Evolutionary conservation across 2,888 invertebrate species (phyloP).

Genomic region (Agrotis exclamationis): DNA sequence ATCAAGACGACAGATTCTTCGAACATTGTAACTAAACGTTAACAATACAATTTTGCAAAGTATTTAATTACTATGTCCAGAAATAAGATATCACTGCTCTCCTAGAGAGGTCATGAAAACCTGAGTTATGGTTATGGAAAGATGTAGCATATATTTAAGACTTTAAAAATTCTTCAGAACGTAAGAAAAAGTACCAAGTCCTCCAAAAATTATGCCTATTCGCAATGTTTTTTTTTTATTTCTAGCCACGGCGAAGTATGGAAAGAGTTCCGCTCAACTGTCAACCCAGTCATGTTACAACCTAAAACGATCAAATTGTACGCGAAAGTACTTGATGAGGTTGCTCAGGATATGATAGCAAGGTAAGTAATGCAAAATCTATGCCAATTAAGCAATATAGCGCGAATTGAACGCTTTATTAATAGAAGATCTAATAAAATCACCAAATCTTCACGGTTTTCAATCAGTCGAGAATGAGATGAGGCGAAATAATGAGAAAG

Average conservation of each 20-base stretch:
- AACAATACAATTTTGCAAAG: too few species aligned
- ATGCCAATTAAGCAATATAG: neutral
- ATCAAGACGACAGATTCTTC: too few species aligned
- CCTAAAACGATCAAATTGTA: conserved; percentile 94
- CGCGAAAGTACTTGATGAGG: conserved; percentile 92
- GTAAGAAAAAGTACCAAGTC: too few species aligned
- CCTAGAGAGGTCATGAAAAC: too few species aligned
- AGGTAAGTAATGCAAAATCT: conserved; percentile 89
- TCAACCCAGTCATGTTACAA: conserved; percentile 94
- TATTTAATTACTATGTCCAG: too few species aligned
- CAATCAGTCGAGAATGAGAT: conserved; percentile 29
- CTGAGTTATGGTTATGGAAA: too few species aligned
- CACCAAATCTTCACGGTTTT: conserved; percentile 27
- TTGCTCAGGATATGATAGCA: conserved; percentile 92
- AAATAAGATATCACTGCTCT: too few species aligned
- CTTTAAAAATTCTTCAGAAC: too few species aligned
- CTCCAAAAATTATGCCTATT: too few species aligned
- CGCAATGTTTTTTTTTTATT: neutral
- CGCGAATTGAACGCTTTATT: neutral
- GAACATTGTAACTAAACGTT: too few species aligned
- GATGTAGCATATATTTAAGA: too few species aligned
- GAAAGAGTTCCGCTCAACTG: conserved; percentile 94
- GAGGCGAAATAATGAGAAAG: conserved; percentile 34
- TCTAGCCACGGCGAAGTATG: conserved; percentile 94
- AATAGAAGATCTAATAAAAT: conserved; percentile 11